Evolutionary conservation across 1,140 invertebrate genomes (phyloP).

Genomic region (Camponotus floridanus): DNA sequence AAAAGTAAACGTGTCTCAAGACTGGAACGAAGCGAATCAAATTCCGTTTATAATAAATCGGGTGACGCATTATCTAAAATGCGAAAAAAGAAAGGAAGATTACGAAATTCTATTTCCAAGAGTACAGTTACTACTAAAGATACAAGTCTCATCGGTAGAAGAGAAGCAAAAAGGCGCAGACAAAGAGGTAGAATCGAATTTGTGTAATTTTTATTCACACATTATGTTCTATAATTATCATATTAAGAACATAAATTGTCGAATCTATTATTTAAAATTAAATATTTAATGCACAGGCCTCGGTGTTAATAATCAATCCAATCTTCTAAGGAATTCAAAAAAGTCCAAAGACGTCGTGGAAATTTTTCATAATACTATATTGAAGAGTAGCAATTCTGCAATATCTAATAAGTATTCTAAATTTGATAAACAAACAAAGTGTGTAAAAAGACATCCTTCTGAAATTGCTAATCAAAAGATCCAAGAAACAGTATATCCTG

Average conservation of each 20-base stretch:
- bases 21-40: constrained; percentile 55
- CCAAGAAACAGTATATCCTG: neutral
- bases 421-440: constrained; percentile 33
- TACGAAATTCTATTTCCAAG: constrained; percentile 76
- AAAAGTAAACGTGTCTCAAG: constrained; percentile 44
- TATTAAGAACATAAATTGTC: neutral
- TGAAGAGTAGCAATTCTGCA: constrained; percentile 76
- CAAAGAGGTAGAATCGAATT: constrained; percentile 66
- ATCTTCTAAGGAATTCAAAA: constrained; percentile 26
- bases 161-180: constrained; percentile 63
- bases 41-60: constrained; percentile 26
- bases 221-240: neutral
- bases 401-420: constrained; percentile 75
- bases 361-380: constrained; percentile 84
- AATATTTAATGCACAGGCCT: constrained; percentile 35
- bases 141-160: constrained; percentile 64
- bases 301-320: neutral
- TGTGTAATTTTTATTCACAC: neutral
- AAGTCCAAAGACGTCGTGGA: constrained; percentile 83
- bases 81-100: constrained; percentile 71
- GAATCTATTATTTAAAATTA: neutral
- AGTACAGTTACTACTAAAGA: constrained; percentile 77
- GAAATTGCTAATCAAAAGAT: constrained; percentile 32
- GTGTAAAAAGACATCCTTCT: constrained; percentile 19
- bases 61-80: constrained; percentile 51